phyloP scores from a whole-genome alignment of 1,140 invertebrate species.

The Drosophila murphyi region DNA sequence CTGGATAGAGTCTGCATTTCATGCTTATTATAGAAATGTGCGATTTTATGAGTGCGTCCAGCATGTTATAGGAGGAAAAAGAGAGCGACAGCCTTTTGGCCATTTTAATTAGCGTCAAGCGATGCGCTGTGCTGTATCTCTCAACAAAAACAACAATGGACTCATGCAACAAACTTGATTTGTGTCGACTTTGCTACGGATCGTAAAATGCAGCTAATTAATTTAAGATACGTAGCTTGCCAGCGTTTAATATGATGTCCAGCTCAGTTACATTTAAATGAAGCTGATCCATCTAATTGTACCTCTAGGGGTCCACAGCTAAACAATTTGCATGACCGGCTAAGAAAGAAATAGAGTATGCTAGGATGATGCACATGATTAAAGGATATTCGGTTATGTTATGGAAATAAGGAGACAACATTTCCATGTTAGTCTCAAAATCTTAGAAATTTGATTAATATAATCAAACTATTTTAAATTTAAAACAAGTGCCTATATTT shows the following conservation, averaged over 20 bases:
- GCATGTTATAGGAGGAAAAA: conserved; percentile 54
- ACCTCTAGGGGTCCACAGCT: conserved; percentile 10
- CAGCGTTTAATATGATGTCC: conserved; percentile 41
- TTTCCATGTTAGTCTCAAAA: no score
- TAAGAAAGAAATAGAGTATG: background rate
- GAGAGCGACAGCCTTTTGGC: conserved; percentile 50
- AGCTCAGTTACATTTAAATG: conserved; percentile 51
- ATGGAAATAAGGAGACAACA: background rate
- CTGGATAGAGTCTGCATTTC: conserved; percentile 56
- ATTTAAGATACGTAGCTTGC: conserved; percentile 32
- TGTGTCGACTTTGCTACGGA: conserved; percentile 40
- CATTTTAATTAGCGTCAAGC: conserved; percentile 66
- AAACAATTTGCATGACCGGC: background rate
- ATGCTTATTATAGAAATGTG: conserved; percentile 79
- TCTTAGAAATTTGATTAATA: no score
- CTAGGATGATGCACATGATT: no score
- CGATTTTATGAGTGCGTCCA: conserved; percentile 70
- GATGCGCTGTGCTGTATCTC: background rate
- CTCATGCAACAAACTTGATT: conserved; percentile 51
- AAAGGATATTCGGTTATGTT: no score
- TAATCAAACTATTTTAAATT: no score
- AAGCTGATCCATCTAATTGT: conserved; percentile 24
- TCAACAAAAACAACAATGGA: conserved; percentile 26
- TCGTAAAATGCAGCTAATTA: conserved; percentile 56
- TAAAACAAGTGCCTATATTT: background rate